A percentile compares a stretch with the other conserved stretches of the same genome.
These are phyloP conservation scores for Pachyseris speciosa DNA, from an alignment of 64 coral and sea anemone species.

Conservation along the genomic window DNA sequence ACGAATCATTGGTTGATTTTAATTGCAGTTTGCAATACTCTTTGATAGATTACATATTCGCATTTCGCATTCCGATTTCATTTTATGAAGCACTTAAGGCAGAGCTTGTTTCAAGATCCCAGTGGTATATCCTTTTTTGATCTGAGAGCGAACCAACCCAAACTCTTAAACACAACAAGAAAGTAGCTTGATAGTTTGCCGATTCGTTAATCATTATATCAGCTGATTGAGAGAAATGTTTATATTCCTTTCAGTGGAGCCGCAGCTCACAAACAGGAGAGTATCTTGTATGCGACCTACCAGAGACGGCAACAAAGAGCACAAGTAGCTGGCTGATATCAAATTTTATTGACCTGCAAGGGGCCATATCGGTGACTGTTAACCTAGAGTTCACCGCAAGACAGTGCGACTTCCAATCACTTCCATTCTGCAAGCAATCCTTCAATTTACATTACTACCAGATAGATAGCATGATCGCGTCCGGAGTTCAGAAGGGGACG, in stretches of 20 bases:
- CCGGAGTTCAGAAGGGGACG: constrained; percentile 47
- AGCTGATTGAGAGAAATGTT: no score
- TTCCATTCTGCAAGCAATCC: constrained; percentile 68
- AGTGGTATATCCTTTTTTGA: no score
- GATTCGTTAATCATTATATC: no score
- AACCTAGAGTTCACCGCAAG: constrained; percentile 66
- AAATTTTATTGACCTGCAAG: constrained; percentile 40
- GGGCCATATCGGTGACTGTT: constrained; percentile 33
- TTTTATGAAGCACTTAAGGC: no score
- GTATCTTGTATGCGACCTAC: constrained; percentile 73
- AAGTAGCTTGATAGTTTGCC: no score
- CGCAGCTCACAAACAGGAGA: constrained; percentile 54
- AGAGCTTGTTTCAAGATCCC: no score
- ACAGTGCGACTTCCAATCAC: constrained; percentile 23
- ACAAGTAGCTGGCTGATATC: constrained; percentile 82
- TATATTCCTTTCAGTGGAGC: constrained; percentile 52
- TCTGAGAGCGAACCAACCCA: no score
- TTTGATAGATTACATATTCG: no score
- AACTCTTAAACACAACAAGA: no score
- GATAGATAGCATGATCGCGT: not conserved
- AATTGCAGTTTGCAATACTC: no score
- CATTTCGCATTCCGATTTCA: no score
- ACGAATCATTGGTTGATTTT: no score
- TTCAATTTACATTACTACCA: constrained; percentile 56
- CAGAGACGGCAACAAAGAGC: constrained; percentile 50